Evolutionary conservation across 2,888 invertebrate genomes (phyloP).

Genomic region (Candidula unifasciata): DNA sequence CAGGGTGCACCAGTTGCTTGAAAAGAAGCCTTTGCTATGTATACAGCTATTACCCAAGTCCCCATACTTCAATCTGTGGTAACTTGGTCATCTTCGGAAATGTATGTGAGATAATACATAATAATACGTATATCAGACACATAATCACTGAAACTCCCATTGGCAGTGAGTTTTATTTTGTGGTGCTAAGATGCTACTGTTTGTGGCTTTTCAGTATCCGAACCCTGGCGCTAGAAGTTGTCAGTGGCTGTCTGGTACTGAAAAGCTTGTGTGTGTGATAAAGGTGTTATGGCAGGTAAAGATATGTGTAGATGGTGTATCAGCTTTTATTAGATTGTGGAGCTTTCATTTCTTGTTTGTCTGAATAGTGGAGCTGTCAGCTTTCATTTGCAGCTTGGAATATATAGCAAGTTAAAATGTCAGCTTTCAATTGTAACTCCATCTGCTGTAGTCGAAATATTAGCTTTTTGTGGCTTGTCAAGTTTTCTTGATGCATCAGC

Average conservation of each 20-base stretch:
- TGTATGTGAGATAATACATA: too few species aligned
- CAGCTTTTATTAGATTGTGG: not conserved
- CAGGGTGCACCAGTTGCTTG: too few species aligned
- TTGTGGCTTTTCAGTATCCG: not conserved
- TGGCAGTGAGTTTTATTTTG: not conserved
- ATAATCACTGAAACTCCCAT: too few species aligned
- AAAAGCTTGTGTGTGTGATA: not conserved
- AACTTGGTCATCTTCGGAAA: too few species aligned
- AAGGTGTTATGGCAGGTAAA: constrained; percentile 10
- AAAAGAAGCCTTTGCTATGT: too few species aligned
- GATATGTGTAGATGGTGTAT: not conserved
- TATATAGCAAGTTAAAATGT: too few species aligned
- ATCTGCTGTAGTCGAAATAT: not conserved
- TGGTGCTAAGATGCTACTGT: not conserved
- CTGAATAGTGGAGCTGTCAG: not conserved
- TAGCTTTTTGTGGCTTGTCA: not conserved
- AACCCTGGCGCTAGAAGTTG: constrained; percentile 15
- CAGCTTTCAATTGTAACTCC: too few species aligned
- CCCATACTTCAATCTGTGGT: too few species aligned
- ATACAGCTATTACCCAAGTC: too few species aligned
- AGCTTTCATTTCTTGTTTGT: not conserved
- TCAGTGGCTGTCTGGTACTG: constrained; percentile 15
- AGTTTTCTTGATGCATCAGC: too few species aligned
- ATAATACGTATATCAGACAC: too few species aligned
- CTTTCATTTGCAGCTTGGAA: too few species aligned